phyloP scores from a whole-genome alignment of 2,113 vertebrate genomes.

The Etheostoma cragini region DNA sequence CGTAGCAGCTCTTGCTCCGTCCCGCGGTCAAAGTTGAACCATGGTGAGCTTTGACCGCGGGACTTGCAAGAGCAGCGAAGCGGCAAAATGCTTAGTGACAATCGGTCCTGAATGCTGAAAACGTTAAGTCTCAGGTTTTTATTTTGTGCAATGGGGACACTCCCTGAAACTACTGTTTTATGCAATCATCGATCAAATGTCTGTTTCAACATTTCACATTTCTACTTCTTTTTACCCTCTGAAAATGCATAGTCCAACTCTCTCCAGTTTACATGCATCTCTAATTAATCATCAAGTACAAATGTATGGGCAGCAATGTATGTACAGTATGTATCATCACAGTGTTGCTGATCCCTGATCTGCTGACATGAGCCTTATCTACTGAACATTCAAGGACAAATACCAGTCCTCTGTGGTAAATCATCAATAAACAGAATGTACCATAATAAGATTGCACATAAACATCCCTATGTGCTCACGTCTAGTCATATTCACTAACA shows the following conservation, averaged over 20 bases:
- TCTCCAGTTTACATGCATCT: neutral
- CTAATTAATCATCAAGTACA: no score
- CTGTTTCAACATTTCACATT: neutral
- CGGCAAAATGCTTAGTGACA: no score
- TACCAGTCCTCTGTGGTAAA: neutral
- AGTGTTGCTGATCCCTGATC: neutral
- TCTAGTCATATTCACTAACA: neutral
- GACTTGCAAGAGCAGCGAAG: no score
- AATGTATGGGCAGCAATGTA: no score
- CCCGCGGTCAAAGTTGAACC: no score
- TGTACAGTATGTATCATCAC: no score
- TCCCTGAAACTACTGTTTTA: neutral
- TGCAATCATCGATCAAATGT: neutral
- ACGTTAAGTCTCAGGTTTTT: neutral
- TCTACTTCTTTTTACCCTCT: slow-evolving; percentile 3
- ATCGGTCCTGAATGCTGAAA: neutral
- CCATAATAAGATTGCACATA: slow-evolving; percentile 23
- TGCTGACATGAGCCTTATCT: neutral
- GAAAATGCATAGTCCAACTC: neutral
- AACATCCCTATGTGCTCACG: slow-evolving; percentile 12
- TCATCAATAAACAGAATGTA: neutral
- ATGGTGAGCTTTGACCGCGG: no score
- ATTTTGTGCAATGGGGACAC: neutral
- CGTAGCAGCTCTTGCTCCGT: no score
- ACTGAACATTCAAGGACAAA: neutral